Evolutionary conservation across 2,797 vertebrate species (phyloP), one percentile per base, ranked within the genome.

Genomic region (Mus minutoides): DNA sequence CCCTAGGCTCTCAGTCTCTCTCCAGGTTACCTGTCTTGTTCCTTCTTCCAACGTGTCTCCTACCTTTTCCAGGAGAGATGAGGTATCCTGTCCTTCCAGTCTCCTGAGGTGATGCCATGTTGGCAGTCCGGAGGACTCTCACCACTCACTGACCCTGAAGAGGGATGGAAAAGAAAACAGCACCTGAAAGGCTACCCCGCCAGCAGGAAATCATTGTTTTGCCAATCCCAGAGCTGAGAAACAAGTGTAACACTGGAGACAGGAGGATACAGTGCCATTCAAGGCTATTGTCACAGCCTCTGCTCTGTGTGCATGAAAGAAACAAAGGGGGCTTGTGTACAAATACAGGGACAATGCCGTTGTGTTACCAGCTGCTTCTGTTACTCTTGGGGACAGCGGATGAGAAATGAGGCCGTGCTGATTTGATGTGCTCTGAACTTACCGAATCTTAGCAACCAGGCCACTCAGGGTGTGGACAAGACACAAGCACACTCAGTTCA

Each of bases 271-370:
- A 90, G 79, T 85, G 94, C 89, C 34, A 91, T 88, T 92, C 89
- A 88, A 95, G 92, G 89, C 94, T 91, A 95, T 96, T 97, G 97
- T 96, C 24, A 85, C 60, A 90, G 94, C 54, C 77, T 0, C 80
- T 71, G 73, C 67, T 82, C 82, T 92, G 90, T 90, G 88, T 92
- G 92, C 54, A 12, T 4, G 11, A 3, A 43, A 90, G 58, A 75
- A 82, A 97, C 96, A 98, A 98, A 95, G 89, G 62, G 89, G 31
- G 73, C 78, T 87, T 97, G 94, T 98, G 96, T 97, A 37, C 67
- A 97, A 52, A 37, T 34, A 37, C 43, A 6, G 62, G 95, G 79
- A 97, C 97, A 97, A 95, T 97, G 89, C 84, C 6, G 8, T 60
- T 80, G 89, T 95, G 94, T 97, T 78, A 76, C 71, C 69, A 76